phyloP scores from a whole-genome alignment of 2,797 vertebrate species.

The Anguilla megastoma region DNA sequence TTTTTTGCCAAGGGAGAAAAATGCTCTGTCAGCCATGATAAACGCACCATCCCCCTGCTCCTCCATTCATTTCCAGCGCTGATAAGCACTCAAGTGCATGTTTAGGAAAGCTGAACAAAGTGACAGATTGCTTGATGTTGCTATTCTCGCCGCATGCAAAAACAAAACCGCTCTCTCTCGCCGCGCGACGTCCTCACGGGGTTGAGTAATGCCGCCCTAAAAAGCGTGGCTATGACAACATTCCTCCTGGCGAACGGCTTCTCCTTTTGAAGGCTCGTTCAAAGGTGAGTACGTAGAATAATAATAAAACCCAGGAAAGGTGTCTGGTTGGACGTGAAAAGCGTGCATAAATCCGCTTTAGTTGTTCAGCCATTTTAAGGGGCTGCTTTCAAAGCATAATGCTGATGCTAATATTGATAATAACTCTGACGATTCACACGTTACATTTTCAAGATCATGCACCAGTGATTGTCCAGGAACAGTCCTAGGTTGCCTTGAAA shows the following conservation, averaged over 20 bases:
- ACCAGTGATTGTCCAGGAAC: no score
- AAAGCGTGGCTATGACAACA: neutral
- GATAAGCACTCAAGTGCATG: conserved; percentile 18
- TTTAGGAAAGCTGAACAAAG: conserved; percentile 26
- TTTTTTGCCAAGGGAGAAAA: neutral
- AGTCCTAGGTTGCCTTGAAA: no score
- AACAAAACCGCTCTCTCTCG: neutral
- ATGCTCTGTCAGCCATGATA: conserved; percentile 20
- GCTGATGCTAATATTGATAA: no score
- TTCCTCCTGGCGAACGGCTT: neutral
- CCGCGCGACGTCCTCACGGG: neutral
- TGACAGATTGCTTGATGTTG: conserved; percentile 28
- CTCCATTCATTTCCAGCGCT: conserved; percentile 16
- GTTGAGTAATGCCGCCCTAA: neutral
- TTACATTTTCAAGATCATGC: no score
- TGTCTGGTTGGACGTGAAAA: neutral
- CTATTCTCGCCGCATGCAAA: conserved; percentile 3
- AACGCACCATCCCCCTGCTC: neutral
- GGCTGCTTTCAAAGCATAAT: neutral
- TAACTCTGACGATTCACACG: no score
- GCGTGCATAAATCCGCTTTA: neutral
- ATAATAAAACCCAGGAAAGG: neutral
- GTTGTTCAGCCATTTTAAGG: neutral
- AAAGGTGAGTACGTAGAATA: no score
- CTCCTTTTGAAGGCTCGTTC: neutral